A percentile compares a stretch with the other conserved stretches of the same genome.
Evolutionary conservation across 2,113 vertebrate genomes (phyloP).

Genomic region (Sclerurus mexicanus): DNA sequence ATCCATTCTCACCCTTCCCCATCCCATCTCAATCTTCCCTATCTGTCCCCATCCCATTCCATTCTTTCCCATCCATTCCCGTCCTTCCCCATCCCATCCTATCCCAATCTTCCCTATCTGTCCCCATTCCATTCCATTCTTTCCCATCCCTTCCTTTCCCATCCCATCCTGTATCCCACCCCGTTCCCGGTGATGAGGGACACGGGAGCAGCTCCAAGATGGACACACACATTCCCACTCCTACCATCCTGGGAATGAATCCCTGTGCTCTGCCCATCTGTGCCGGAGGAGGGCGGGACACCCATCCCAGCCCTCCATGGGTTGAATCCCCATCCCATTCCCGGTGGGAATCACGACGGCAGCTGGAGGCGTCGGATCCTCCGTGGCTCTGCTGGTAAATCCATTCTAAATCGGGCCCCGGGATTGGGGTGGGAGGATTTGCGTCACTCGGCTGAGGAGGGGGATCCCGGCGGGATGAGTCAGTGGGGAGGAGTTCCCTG

Average conservation of each 20-base stretch:
- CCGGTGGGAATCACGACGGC: neutral
- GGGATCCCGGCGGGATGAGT: conserved; percentile 47
- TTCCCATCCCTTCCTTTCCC: too few species aligned
- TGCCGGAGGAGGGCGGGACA: neutral
- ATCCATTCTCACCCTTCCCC: too few species aligned
- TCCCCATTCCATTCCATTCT: too few species aligned
- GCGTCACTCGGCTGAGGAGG: conserved; percentile 25
- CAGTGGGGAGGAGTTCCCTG: neutral
- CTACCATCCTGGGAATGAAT: fast-evolving
- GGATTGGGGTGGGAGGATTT: conserved; percentile 50
- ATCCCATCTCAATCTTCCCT: too few species aligned
- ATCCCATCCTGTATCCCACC: neutral
- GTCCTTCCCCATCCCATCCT: too few species aligned
- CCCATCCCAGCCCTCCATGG: neutral
- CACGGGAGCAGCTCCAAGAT: neutral
- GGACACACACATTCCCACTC: fast-evolving
- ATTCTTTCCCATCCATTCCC: too few species aligned
- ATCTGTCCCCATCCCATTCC: too few species aligned
- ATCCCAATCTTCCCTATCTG: too few species aligned
- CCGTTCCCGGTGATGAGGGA: fast-evolving
- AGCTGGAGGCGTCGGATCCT: neutral
- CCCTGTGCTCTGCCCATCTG: neutral
- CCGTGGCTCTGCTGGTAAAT: neutral
- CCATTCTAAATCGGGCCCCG: conserved; percentile 16
- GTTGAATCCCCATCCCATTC: neutral